Base-by-base conservation (phyloP, 2,888 invertebrate species). In the Xanthia icteritia region DNA sequence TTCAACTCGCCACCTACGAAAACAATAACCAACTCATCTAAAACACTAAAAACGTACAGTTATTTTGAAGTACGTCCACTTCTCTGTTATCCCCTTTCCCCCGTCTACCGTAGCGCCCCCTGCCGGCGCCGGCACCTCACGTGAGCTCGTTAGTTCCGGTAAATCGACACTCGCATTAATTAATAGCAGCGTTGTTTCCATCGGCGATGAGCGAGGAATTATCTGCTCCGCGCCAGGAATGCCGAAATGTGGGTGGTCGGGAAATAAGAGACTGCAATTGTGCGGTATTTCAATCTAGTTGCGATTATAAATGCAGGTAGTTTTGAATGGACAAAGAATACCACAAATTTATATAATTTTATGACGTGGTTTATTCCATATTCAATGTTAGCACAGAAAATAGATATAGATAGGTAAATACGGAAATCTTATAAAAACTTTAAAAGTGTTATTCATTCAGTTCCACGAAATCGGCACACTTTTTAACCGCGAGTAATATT, bases 141-240 rank as follows among this genome's bases (percentile, higher is more conserved):
- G 77, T 85, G 83, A 73, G 82, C 81, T 79, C 85, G 82, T 86
- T 86, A 86, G 79, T 74, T 76, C 85, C 76, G 66, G 81, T 85
- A 87, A 86, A 79, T 85, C 85, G 85, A 86, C 87, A 87, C 87
- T 85, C 68, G 74, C 68, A 71, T 72, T 81, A 77, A 87, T 86
- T 85, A 87, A 75, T 73, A 75, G 72, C 66, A 36, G 74, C 83
- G 69, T 73, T 82, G 81, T 86, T 76, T 76, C 74, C 56, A 73
- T 71, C 73, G 64, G 5, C 73, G 71, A 86, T 78, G 76, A 83
- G 69, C 82, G 73, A 60, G 75, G 64, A 76, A 85, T 76, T 75
- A 78, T 85, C 77, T 77, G 82, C 64, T 70, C 39, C 51, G 51
- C 70, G 31, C 42, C 36, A 54, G 56, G 70, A 68, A 75, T 84